Base-by-base conservation (phyloP, 2,888 invertebrate genomes). In the Bimastos eiseni region DNA sequence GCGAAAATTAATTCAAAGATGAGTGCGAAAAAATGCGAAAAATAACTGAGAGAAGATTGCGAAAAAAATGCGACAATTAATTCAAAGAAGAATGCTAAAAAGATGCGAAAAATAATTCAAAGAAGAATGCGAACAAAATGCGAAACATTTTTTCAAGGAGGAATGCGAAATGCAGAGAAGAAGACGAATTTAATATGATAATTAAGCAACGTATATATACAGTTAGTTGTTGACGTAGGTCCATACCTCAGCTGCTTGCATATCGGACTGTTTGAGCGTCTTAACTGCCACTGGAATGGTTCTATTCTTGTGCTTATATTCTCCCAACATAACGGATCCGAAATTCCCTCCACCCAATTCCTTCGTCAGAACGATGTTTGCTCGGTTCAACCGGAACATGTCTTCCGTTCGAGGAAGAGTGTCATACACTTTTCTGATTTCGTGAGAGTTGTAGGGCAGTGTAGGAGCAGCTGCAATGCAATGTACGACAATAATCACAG, bases 221-320 rank as follows among this genome's bases (percentile, higher is more conserved):
- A 84, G 6, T 4, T 36, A 17, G 33, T 11, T 30, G 15, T 84
- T 3, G 33, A 33, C 1, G 30, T 33, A 19, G 17, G 34, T 1
- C 4, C 34, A 13, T 95, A 90, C 90, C 86, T 90, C 84, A 0
- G 90, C 94, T 91, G 93, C 92, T 38, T 93, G 91, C 21, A 92
- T 83, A 36, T 93, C 93, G 91, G 94, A 94, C 83, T 93, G 94
- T 92, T 95, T 95, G 44, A 95, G 93, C 55, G 94, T 95, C 93
- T 95, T 95, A 8, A 95, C 94, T 88, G 95, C 95, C 34, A 95
- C 95, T 90, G 95, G 95, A 88, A 95, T 94, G 90, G 93, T 93
- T 89, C 92, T 90, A 38, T 93, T 93, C 13, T 91, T 89, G 88
- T 94, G 92, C n/a, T 92, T 92, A 92, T 94, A 95, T 8, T 92